These are phyloP conservation scores for Buathra laborator DNA, from an alignment of 2,888 invertebrate species.

Conservation along the genomic window DNA sequence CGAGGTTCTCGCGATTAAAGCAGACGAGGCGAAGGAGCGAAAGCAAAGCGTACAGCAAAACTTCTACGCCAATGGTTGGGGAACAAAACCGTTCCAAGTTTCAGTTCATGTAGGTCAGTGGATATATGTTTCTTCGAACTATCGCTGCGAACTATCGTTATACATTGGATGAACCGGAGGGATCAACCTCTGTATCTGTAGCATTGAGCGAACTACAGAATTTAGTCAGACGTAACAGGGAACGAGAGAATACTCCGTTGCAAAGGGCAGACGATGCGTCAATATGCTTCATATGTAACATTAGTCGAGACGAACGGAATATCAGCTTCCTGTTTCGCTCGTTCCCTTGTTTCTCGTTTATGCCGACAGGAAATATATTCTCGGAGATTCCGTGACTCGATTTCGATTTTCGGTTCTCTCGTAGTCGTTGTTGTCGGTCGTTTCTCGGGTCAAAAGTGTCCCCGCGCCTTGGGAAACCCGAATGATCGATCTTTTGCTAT, in stretches of 20 bases:
- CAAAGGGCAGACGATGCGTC: no score
- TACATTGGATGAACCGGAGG: background rate
- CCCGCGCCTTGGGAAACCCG: slow-evolving; percentile 45
- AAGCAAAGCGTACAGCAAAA: background rate
- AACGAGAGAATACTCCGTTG: no score
- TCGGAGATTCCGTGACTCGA: background rate
- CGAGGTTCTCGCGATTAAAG: slow-evolving; percentile 52
- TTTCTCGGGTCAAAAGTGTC: slow-evolving; percentile 23
- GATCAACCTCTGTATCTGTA: background rate
- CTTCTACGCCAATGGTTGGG: background rate
- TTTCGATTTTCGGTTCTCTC: slow-evolving; percentile 24
- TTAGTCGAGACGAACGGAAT: background rate
- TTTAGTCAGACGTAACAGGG: no score
- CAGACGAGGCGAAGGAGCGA: slow-evolving; percentile 34
- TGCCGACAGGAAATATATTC: slow-evolving; percentile 1
- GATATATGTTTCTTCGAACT: background rate
- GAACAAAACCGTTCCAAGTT: slow-evolving; percentile 50
- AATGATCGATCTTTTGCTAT: slow-evolving; percentile 71
- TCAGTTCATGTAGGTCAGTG: slow-evolving; percentile 58
- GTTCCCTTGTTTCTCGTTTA: slow-evolving; percentile 24
- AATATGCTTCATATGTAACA: no score
- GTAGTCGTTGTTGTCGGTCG: background rate
- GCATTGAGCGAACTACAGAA: background rate
- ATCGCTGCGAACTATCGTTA: background rate
- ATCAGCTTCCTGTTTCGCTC: background rate